A percentile compares a stretch with the other conserved stretches of the same genome.
Evolutionary conservation across 2,113 vertebrate species (phyloP).

Genomic region (Xiphophorus hellerii): DNA sequence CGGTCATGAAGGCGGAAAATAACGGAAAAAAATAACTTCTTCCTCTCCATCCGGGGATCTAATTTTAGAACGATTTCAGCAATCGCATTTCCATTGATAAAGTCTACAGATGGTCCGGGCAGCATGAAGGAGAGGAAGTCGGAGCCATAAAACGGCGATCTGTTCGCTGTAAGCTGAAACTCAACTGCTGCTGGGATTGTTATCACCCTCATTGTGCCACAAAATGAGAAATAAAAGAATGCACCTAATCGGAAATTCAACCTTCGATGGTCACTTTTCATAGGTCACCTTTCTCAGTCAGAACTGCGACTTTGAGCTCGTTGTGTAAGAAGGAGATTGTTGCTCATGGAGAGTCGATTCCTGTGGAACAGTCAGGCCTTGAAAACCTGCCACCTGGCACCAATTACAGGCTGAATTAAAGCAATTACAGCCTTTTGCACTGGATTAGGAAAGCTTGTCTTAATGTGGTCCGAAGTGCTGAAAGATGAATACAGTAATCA

Average conservation of each 20-base stretch:
- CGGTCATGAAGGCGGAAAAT: not conserved
- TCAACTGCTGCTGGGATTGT: not conserved
- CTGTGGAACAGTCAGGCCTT: not conserved
- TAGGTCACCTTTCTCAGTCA: not conserved
- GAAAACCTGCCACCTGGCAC: slow-evolving; percentile 47
- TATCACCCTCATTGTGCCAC: not conserved
- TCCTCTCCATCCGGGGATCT: not conserved
- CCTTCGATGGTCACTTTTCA: not conserved
- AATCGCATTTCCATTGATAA: not conserved
- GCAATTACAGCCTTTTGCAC: slow-evolving; percentile 45
- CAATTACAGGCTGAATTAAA: slow-evolving; percentile 54
- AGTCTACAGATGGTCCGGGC: not conserved
- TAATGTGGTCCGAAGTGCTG: slow-evolving; percentile 45
- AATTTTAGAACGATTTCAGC: not conserved
- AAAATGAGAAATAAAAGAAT: not conserved
- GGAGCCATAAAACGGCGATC: not conserved
- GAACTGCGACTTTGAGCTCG: not conserved
- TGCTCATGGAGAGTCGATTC: not conserved
- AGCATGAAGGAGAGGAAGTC: not conserved
- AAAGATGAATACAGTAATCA: slow-evolving; percentile 52
- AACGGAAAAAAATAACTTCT: not conserved
- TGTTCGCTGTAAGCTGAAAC: not conserved
- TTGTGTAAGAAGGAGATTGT: slow-evolving; percentile 4
- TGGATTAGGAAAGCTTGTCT: slow-evolving; percentile 42
- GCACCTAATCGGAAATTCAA: not conserved